Evolutionary conservation across 1,140 invertebrate genomes (phyloP), one percentile per base, ranked within the genome.

Genomic region (Brachionus rotundiformis): DNA sequence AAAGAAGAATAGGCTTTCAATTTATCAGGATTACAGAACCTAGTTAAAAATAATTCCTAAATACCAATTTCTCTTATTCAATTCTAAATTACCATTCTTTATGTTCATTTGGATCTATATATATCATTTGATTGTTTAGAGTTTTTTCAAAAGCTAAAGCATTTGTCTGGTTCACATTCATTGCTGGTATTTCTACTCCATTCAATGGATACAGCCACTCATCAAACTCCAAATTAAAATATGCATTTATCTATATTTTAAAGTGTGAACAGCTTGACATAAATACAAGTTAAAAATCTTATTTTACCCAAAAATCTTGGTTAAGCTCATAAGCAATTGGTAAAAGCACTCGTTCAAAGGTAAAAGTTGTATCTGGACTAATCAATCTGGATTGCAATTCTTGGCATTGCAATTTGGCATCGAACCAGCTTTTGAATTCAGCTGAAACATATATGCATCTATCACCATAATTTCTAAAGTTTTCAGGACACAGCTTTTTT

Each of bases 191-290:
- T 39, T 68, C 63, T 16, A 68, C 13, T 68, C 33, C 6, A 36
- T 16, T 19, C 7, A 36, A 19, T 36, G 68, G 68, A 44, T 73
- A 41, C 8, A 73, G 10, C 68, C 68, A 73, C 10, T 73, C 68
- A 73, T 44, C 68, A 73, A 73, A 44, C 19, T 41, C 19, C 44
- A 44, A 23, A 25, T 73, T 44, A 73, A 73, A 73, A n/a, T 73
- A 73, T 13, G 68, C 68, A 73, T 73, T 73, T 41, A 73, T 44
- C 68, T 73, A 36, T n/a, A n/a, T n/a, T n/a, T n/a, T n/a, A n/a
- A n/a, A n/a, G n/a, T n/a, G n/a, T n/a, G n/a, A n/a, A n/a, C n/a
- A n/a, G n/a, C n/a, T n/a, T n/a, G n/a, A n/a, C n/a, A n/a, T n/a
- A n/a, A n/a, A n/a, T n/a, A n/a, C n/a, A n/a, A n/a, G n/a, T n/a